phyloP scores from a whole-genome alignment of 2,797 vertebrate genomes.

The Somateria mollissima region DNA sequence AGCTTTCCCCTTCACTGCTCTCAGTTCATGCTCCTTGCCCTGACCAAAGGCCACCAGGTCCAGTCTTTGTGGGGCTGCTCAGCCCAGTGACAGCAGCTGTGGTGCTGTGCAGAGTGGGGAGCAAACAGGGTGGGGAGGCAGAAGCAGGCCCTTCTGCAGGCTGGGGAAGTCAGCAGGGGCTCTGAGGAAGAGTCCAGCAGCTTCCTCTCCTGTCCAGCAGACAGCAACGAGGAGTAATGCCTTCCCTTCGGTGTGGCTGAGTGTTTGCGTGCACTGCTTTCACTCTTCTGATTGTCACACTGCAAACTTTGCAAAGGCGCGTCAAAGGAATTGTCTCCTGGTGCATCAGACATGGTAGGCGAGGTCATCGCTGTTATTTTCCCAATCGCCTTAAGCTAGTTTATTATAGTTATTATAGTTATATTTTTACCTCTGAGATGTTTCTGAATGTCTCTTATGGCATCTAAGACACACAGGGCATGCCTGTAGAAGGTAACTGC shows the following conservation, averaged over 20 bases:
- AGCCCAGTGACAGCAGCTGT: not conserved
- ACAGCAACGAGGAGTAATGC: not conserved
- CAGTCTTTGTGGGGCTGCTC: not conserved
- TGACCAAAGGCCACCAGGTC: fast-evolving
- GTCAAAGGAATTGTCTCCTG: not conserved
- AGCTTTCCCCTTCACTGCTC: not conserved
- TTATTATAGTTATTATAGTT: not conserved
- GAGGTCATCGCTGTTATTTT: not conserved
- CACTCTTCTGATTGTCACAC: not conserved
- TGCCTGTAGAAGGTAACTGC: not conserved
- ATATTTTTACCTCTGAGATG: not conserved
- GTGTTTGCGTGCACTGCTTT: not conserved
- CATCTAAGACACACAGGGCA: not conserved
- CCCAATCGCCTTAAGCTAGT: not conserved
- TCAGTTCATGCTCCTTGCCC: not conserved
- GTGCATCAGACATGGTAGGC: not conserved
- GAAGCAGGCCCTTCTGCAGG: not conserved
- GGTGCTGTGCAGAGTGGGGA: not conserved
- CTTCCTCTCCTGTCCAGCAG: not conserved
- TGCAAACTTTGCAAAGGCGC: not conserved
- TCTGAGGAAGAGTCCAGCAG: not conserved
- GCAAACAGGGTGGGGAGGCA: not conserved
- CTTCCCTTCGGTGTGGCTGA: not conserved
- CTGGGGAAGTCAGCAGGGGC: not conserved
- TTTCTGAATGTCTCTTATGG: not conserved